phyloP scores from a whole-genome alignment of 1,140 invertebrate genomes.

The Paramacrobiotus metropolitanus region DNA sequence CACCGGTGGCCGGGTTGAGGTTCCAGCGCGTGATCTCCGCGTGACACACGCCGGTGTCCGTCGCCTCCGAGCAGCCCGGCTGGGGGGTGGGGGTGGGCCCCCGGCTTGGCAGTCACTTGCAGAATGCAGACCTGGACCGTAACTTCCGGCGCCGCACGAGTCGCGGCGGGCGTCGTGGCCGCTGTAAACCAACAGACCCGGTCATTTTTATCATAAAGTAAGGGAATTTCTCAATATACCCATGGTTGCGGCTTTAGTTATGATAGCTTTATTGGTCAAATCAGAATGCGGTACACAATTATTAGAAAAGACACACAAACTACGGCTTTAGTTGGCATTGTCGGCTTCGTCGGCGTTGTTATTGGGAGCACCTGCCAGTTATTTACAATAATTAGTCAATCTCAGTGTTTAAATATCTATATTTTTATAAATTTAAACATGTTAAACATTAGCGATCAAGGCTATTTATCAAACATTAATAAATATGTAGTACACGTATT shows the following conservation, averaged over 20 bases:
- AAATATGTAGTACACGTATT: too few relatives aligned
- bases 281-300: too few relatives aligned
- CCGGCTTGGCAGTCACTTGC: neutral
- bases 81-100: neutral
- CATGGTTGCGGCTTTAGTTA: neutral
- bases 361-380: neutral
- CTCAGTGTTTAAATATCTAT: too few relatives aligned
- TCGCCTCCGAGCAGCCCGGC: slow-evolving; percentile 13
- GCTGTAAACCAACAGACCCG: too few relatives aligned
- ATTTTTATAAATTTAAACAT: too few relatives aligned
- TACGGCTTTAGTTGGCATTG: neutral
- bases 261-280: too few relatives aligned
- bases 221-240: too few relatives aligned
- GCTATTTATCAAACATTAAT: too few relatives aligned
- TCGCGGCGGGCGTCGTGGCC: neutral
- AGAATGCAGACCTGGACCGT: neutral
- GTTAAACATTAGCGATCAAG: too few relatives aligned
- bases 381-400: neutral
- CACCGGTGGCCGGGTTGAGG: slow-evolving; percentile 20
- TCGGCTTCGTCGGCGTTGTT: neutral
- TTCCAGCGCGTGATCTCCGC: slow-evolving; percentile 19
- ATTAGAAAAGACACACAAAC: too few relatives aligned
- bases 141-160: neutral
- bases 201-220: too few relatives aligned
- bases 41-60: slow-evolving; percentile 16